Conservation (phyloP, 2,797 vertebrate species). For the Platalea minor region DNA sequence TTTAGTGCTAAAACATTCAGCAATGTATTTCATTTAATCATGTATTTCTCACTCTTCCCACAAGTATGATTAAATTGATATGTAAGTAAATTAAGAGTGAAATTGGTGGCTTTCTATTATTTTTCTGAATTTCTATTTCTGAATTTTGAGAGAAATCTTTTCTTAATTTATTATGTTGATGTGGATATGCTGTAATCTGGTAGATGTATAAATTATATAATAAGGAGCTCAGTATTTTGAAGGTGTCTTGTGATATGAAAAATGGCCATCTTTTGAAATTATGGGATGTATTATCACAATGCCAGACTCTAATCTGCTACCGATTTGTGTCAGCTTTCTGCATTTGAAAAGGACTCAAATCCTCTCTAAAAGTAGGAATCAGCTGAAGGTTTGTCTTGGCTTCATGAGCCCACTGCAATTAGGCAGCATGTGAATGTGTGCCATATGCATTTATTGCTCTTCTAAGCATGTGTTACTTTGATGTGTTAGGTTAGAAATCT, state of each 20-base stretch:
- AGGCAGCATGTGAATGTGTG: conserved; percentile 79
- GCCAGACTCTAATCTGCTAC: conserved; percentile 75
- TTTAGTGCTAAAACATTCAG: conserved; percentile 2
- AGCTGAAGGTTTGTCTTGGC: conserved; percentile 76
- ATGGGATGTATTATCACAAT: conserved; percentile 68
- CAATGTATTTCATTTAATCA: background rate
- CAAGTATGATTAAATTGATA: conserved; percentile 5
- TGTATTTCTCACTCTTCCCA: background rate
- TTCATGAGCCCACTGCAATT: conserved; percentile 80
- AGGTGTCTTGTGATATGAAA: conserved; percentile 53
- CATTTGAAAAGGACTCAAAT: conserved; percentile 70
- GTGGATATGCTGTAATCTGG: conserved; percentile 38
- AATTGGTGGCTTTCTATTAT: conserved; percentile 13
- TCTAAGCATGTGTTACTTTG: conserved; percentile 87
- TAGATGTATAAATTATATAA: conserved; percentile 46
- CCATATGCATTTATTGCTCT: conserved; percentile 81
- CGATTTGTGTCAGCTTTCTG: conserved; percentile 77
- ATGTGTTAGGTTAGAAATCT: conserved; percentile 83
- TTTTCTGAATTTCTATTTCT: conserved; percentile 34
- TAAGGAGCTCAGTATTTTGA: conserved; percentile 66
- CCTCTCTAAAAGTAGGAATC: conserved; percentile 74
- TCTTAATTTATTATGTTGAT: conserved; percentile 31
- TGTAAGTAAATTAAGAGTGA: conserved; percentile 28
- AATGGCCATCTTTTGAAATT: conserved; percentile 72
- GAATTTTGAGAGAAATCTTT: conserved; percentile 53